Evolutionary conservation across 2,113 vertebrate genomes (phyloP).

Genomic region (Psittacula cyanocephala): DNA sequence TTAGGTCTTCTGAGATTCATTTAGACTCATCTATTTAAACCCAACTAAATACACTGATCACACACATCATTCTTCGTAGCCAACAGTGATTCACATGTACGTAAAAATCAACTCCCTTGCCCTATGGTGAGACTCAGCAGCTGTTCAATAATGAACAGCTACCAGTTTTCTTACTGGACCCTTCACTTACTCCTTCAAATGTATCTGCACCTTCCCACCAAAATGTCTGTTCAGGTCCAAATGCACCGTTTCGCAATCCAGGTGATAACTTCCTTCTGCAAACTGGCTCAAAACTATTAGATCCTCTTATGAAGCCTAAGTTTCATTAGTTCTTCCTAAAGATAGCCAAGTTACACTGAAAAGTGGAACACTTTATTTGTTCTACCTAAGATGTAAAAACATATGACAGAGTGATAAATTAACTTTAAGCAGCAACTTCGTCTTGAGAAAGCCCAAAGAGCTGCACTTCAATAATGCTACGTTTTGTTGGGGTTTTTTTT

Average conservation of each 20-base stretch:
- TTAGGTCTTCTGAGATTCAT: background rate
- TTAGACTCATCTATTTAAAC: background rate
- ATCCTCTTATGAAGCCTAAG: rapidly evolving
- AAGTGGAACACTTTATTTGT: background rate
- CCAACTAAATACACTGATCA: background rate
- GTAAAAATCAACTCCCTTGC: background rate
- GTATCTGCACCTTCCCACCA: background rate
- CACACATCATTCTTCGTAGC: background rate
- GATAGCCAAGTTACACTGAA: background rate
- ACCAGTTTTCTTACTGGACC: background rate
- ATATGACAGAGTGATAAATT: rapidly evolving
- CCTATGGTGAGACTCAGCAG: background rate
- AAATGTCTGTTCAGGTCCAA: background rate
- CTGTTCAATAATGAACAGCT: background rate
- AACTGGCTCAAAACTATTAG: background rate
- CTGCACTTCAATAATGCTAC: background rate
- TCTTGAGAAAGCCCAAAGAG: background rate
- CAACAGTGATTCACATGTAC: background rate
- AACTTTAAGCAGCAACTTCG: background rate
- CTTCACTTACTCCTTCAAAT: background rate
- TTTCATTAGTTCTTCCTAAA: background rate
- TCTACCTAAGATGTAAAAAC: background rate
- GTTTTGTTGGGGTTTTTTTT: no score
- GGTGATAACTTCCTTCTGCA: background rate
- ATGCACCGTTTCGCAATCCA: background rate